Evolutionary conservation across 2,113 vertebrate species (phyloP).

Genomic region (Rhinolophus sinicus): DNA sequence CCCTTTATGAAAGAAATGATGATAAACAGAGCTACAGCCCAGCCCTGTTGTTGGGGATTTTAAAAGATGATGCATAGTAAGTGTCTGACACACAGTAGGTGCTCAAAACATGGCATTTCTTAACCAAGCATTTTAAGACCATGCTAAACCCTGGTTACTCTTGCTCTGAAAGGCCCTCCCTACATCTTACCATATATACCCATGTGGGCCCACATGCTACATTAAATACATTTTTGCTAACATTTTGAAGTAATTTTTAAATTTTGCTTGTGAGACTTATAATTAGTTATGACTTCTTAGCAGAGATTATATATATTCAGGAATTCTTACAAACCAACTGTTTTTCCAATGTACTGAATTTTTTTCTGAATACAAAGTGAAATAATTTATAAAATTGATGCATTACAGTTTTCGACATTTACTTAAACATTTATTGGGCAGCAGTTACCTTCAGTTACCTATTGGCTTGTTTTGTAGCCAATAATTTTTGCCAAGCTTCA

Average conservation of each 20-base stretch:
- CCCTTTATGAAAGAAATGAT: background rate
- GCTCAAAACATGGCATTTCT: background rate
- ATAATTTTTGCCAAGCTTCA: background rate
- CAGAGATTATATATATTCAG: conserved; percentile 25
- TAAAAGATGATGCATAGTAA: background rate
- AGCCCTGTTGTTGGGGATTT: background rate
- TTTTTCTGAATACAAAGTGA: background rate
- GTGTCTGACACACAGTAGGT: background rate
- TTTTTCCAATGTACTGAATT: background rate
- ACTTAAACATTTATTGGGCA: background rate
- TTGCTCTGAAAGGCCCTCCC: background rate
- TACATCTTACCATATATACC: background rate
- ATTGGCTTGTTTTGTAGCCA: conserved; percentile 29
- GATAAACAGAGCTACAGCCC: background rate
- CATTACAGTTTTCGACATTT: background rate
- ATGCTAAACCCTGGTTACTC: background rate
- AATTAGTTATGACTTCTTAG: background rate
- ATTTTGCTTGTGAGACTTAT: background rate
- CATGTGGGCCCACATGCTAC: background rate
- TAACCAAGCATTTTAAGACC: conserved; percentile 23
- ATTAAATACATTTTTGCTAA: background rate
- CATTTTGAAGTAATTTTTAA: background rate
- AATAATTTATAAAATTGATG: conserved; percentile 17
- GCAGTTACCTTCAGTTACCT: background rate
- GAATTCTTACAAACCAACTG: background rate